A percentile compares a stretch with the other conserved stretches of the same genome.
phyloP scores from a whole-genome alignment of 2,888 invertebrate species.

The Rhopalosiphum nymphaeae region DNA sequence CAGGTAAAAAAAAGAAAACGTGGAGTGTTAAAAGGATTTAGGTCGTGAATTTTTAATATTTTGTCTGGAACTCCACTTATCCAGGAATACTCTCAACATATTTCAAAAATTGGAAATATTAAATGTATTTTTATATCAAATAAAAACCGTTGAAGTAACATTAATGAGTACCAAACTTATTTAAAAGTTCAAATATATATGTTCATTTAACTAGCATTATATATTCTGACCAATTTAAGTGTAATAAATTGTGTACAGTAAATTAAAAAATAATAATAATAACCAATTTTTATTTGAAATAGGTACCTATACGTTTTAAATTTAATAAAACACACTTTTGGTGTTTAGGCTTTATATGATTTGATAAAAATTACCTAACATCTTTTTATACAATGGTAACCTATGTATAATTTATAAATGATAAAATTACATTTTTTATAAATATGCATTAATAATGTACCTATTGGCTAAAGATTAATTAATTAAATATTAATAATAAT shows the following conservation, averaged over 20 bases:
- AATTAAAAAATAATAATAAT: neutral
- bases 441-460: neutral
- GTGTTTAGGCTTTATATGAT: neutral
- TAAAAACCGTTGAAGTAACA: neutral
- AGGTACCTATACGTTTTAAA: neutral
- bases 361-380: neutral
- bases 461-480: neutral
- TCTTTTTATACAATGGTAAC: neutral
- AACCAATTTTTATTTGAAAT: neutral
- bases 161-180: neutral
- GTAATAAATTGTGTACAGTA: neutral
- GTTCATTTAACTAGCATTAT: neutral
- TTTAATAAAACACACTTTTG: neutral
- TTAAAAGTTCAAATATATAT: neutral
- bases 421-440: neutral
- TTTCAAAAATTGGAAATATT: neutral
- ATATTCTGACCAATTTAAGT: neutral
- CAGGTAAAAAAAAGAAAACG: constrained; percentile 1
- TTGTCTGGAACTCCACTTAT: neutral
- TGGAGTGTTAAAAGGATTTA: neutral
- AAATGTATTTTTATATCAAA: neutral
- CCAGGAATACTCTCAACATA: neutral
- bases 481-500: neutral
- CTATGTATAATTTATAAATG: neutral
- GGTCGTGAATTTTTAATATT: constrained; percentile 13